Conservation (phyloP, 2,888 invertebrate genomes). For the Cyclophora punctaria region DNA sequence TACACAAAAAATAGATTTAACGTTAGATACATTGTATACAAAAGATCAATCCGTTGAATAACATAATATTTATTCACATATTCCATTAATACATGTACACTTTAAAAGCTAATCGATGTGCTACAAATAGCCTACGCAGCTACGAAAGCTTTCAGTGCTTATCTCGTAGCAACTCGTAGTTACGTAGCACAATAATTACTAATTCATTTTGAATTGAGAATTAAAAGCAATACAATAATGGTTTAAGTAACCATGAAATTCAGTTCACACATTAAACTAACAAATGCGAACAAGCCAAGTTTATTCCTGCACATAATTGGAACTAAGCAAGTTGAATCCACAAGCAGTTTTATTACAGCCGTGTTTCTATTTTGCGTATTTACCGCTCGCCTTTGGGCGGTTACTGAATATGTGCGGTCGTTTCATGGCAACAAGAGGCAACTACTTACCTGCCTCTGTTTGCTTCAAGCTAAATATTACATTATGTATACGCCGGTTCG, state of each 20-base stretch:
- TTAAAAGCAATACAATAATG: neutral
- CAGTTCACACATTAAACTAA: constrained; percentile 4
- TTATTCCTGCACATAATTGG: neutral
- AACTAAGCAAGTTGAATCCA: too few relatives aligned
- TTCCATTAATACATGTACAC: too few relatives aligned
- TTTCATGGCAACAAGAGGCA: constrained; percentile 8
- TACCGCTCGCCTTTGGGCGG: constrained; percentile 2
- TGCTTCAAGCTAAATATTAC: too few relatives aligned
- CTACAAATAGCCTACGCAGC: too few relatives aligned
- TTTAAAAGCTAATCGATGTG: too few relatives aligned
- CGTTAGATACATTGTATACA: too few relatives aligned
- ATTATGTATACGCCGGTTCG: too few relatives aligned
- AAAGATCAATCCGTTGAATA: too few relatives aligned
- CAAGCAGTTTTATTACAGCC: constrained; percentile 1
- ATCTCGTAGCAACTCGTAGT: constrained; percentile 2
- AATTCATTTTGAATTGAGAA: too few relatives aligned
- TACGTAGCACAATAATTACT: neutral
- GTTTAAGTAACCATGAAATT: constrained; percentile 5
- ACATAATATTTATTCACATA: too few relatives aligned
- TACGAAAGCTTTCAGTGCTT: too few relatives aligned
- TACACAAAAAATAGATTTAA: too few relatives aligned
- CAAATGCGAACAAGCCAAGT: neutral
- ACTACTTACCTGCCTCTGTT: neutral
- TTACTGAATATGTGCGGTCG: constrained; percentile 8
- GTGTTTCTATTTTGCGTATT: constrained; percentile 16